Evolutionary conservation across 2,888 invertebrate species (phyloP).

Genomic region (Mythimna lalbum): DNA sequence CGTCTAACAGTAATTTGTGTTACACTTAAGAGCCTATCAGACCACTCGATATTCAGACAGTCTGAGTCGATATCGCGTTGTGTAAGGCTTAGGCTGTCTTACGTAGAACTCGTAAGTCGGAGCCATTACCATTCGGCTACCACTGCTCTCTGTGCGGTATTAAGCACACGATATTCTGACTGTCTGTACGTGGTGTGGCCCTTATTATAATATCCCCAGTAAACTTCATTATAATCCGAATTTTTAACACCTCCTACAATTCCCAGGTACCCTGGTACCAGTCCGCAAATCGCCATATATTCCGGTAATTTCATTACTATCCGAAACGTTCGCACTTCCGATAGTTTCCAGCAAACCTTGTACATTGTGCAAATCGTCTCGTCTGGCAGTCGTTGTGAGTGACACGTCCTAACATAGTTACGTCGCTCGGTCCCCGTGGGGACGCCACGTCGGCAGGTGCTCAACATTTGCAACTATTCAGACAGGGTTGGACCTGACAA

Average conservation of each 20-base stretch:
- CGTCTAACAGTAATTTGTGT: too few relatives aligned
- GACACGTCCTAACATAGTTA: slow-evolving; percentile 41
- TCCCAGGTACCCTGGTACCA: slow-evolving; percentile 6
- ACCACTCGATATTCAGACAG: too few relatives aligned
- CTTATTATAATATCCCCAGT: too few relatives aligned
- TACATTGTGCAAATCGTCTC: not conserved
- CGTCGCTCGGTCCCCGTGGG: slow-evolving; percentile 3
- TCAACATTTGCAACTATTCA: slow-evolving; percentile 7
- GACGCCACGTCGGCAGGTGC: slow-evolving; percentile 38
- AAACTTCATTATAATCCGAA: too few relatives aligned
- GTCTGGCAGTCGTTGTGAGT: slow-evolving; percentile 7
- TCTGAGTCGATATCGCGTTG: too few relatives aligned
- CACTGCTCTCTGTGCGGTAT: too few relatives aligned
- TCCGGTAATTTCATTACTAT: not conserved
- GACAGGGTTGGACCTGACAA: slow-evolving; percentile 29
- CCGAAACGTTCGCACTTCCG: not conserved
- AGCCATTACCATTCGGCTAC: too few relatives aligned
- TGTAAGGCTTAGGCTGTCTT: too few relatives aligned
- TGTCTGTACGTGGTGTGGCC: too few relatives aligned
- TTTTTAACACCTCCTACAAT: not conserved
- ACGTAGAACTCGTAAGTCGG: too few relatives aligned
- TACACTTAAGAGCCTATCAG: too few relatives aligned
- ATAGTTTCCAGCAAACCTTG: not conserved
- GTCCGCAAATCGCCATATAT: slow-evolving; percentile 6
- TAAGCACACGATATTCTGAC: too few relatives aligned